Conservation (phyloP, 2,797 vertebrate genomes). For the Chrosomus eos region DNA sequence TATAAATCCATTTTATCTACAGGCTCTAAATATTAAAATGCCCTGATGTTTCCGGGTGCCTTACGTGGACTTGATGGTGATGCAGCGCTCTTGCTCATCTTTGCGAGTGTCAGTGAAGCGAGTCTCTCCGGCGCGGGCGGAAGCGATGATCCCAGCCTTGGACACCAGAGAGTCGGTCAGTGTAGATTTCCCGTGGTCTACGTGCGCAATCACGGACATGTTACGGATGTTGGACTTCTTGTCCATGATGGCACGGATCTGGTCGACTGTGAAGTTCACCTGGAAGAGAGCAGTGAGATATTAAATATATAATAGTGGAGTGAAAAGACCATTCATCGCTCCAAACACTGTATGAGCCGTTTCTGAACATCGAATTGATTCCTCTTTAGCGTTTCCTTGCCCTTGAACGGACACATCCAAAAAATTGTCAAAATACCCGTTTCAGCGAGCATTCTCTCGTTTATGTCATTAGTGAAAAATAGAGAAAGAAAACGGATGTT, state of each 20-base stretch:
- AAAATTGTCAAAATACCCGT: no score
- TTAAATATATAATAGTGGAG: no score
- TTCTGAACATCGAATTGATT: no score
- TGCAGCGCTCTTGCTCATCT: slow-evolving; percentile 96
- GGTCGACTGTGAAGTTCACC: slow-evolving; percentile 98
- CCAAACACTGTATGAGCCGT: no score
- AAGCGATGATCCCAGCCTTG: slow-evolving; percentile 95
- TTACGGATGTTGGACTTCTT: slow-evolving; percentile 98
- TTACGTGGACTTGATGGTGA: slow-evolving; percentile 98
- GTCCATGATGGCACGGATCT: slow-evolving; percentile 98
- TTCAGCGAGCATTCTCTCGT: no score
- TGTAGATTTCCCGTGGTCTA: slow-evolving; percentile 96
- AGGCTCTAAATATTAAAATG: no score
- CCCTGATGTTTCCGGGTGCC: slow-evolving; percentile 35
- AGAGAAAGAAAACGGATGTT: no score
- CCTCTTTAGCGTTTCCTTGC: no score
- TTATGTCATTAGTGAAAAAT: no score
- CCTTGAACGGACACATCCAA: no score
- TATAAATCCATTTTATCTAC: no score
- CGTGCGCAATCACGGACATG: slow-evolving; percentile 97
- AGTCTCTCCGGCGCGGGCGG: slow-evolving; percentile 89
- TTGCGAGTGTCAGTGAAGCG: slow-evolving; percentile 95
- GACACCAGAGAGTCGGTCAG: slow-evolving; percentile 94
- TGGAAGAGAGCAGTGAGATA: slow-evolving; percentile 55
- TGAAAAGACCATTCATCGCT: no score